A percentile compares a stretch with the other conserved stretches of the same genome.
Conservation (phyloP, 2,888 invertebrate species). For the Drosophila buzzatii region DNA sequence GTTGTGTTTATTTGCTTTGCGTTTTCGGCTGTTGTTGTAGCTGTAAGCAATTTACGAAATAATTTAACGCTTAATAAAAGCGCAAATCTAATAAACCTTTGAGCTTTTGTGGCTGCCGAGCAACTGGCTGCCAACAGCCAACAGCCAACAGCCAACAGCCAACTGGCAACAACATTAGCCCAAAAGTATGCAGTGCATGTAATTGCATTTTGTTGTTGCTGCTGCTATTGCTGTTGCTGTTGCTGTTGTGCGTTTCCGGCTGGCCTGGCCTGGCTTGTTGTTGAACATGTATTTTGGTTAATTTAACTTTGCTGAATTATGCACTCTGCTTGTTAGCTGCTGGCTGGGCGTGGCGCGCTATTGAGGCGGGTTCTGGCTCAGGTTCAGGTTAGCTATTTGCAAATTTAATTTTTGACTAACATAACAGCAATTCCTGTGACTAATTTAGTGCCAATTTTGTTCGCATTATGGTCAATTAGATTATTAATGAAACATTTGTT, state of each 20-base stretch:
- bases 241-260: slow-evolving; percentile 49
- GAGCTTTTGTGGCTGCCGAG: slow-evolving; percentile 74
- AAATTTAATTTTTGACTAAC: slow-evolving; percentile 65
- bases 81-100: slow-evolving; percentile 80
- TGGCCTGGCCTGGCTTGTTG: slow-evolving; percentile 62
- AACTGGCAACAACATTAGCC: slow-evolving; percentile 27
- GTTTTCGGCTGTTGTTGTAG: slow-evolving; percentile 49
- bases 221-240: slow-evolving; percentile 24
- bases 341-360: slow-evolving; percentile 7
- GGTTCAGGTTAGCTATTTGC: slow-evolving; percentile 35
- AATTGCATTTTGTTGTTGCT: slow-evolving; percentile 70
- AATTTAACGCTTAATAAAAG: slow-evolving; percentile 80
- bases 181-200: slow-evolving; percentile 74
- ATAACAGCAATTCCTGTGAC: slow-evolving; percentile 63
- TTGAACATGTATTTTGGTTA: slow-evolving; percentile 78
- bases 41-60: slow-evolving; percentile 77
- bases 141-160: slow-evolving; percentile 1
- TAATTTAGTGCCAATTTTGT: slow-evolving; percentile 78
- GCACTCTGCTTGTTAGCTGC: slow-evolving; percentile 51
- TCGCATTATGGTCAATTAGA: slow-evolving; percentile 77
- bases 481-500: slow-evolving; percentile 78
- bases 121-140: slow-evolving; percentile 50
- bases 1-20: slow-evolving; percentile 69
- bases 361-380: neutral
- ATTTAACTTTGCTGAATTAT: slow-evolving; percentile 81